Evolutionary conservation across 2,797 vertebrate species (phyloP).

Genomic region (Tokudaia muenninki): DNA sequence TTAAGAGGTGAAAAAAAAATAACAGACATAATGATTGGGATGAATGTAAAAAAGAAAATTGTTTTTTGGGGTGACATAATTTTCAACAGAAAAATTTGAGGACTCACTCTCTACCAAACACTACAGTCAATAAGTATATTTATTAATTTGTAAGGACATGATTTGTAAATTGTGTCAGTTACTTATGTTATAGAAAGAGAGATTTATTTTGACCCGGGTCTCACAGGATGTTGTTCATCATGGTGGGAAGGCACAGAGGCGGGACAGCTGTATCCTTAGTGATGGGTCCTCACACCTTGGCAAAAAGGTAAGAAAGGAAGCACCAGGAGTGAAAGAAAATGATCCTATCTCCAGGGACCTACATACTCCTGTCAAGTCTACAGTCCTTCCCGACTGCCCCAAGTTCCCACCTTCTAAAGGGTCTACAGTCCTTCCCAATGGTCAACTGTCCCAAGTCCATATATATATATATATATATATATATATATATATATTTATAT

Average conservation of each 20-base stretch:
- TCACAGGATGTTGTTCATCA: neutral
- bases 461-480: too few species aligned
- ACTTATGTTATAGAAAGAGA: neutral
- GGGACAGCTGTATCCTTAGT: neutral
- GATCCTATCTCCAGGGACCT: neutral
- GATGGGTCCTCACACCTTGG: too few species aligned
- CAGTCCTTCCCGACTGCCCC: neutral
- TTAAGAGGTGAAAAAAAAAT: neutral
- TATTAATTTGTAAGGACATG: neutral
- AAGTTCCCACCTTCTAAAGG: neutral
- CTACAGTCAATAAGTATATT: neutral
- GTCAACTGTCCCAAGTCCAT: too few species aligned
- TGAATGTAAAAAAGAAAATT: neutral
- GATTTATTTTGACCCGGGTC: neutral
- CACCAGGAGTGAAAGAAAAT: neutral
- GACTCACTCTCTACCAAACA: neutral
- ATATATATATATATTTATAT: too few species aligned
- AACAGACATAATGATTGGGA: neutral
- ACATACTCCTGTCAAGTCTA: too few species aligned
- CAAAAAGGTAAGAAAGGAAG: neutral
- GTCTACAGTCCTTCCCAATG: too few species aligned
- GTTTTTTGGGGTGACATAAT: neutral
- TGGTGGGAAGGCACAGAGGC: neutral
- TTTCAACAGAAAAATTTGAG: neutral
- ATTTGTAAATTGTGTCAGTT: neutral